These are phyloP conservation scores for Rachycentron canadum DNA, from an alignment of 2,797 vertebrate species.

Conservation along the genomic window DNA sequence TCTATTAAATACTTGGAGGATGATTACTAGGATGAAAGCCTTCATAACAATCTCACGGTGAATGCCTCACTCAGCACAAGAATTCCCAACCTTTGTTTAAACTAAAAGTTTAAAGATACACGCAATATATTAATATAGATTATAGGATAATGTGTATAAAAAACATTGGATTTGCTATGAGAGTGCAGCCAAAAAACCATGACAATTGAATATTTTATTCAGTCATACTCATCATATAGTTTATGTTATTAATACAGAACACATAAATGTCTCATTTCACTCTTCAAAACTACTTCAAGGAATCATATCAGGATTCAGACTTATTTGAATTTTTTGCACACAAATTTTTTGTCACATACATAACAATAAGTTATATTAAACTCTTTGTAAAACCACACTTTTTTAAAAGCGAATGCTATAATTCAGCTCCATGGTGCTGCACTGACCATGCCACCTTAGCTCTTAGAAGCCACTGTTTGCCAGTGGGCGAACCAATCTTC, in stretches of 20 bases:
- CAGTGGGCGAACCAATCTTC: conserved; percentile 87
- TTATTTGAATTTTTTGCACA: not conserved
- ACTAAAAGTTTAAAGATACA: not conserved
- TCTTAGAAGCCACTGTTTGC: conserved; percentile 70
- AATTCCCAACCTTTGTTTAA: not conserved
- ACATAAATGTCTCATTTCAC: not conserved
- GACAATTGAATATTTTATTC: not conserved
- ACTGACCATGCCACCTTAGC: conserved; percentile 60
- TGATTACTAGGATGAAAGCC: not conserved
- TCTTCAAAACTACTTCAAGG: not conserved
- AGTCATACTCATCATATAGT: not conserved
- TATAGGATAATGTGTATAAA: not conserved
- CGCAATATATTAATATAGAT: not conserved
- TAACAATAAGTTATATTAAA: conserved; percentile 2
- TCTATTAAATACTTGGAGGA: conserved; percentile 58
- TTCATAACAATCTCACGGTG: not conserved
- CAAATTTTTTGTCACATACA: conserved; percentile 1
- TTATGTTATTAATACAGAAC: not conserved
- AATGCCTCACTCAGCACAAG: not conserved
- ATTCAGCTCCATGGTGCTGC: conserved; percentile 23
- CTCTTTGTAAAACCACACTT: conserved; percentile 27
- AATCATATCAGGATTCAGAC: not conserved
- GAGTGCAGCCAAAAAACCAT: not conserved
- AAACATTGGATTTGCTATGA: not conserved
- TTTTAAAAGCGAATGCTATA: conserved; percentile 33